Evolutionary conservation across 2,113 vertebrate species (phyloP).

Genomic region (Colius striatus): DNA sequence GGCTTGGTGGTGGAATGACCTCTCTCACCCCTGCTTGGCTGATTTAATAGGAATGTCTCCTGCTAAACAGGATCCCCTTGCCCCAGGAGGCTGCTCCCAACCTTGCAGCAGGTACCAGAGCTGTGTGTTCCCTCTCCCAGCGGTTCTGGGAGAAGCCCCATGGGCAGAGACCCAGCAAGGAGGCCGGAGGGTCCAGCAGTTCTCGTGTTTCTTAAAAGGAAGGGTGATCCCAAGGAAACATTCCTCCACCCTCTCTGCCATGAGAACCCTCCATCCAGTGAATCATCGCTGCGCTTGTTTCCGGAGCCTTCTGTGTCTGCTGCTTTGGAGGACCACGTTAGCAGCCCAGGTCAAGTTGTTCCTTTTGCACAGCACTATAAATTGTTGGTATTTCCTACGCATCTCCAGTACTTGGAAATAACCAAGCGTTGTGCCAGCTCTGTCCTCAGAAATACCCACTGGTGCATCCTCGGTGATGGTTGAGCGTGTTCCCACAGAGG

Average conservation of each 20-base stretch:
- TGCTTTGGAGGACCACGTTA: background rate
- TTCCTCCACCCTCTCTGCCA: background rate
- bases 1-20: background rate
- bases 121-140: background rate
- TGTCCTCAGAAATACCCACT: background rate
- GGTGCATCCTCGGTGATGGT: accelerated
- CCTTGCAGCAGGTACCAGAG: too few relatives aligned
- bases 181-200: accelerated
- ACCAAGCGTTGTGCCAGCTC: accelerated
- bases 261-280: background rate
- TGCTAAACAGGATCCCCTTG: background rate
- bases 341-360: background rate
- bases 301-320: background rate
- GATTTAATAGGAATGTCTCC: background rate
- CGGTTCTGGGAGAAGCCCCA: background rate
- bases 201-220: background rate
- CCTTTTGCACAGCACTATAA: background rate
- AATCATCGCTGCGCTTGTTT: background rate
- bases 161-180: too few relatives aligned
- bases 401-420: background rate
- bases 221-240: background rate
- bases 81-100: background rate
- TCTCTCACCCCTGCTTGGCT: background rate
- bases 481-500: background rate
- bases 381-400: background rate